These are phyloP conservation scores for Cactoblastis cactorum DNA, from an alignment of 2,888 invertebrate species.

Conservation along the genomic window DNA sequence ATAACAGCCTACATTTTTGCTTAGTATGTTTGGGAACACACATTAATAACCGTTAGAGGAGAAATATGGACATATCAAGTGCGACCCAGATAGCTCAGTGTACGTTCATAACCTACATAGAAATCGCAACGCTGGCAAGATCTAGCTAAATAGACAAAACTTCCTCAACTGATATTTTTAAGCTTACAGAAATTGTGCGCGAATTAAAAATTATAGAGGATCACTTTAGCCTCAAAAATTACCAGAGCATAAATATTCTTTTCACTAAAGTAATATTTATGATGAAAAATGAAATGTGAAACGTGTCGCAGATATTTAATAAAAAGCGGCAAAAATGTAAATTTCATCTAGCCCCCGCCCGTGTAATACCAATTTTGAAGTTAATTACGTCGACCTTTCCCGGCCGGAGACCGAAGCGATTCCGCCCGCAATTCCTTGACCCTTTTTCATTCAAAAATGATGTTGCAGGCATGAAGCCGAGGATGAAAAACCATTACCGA, in stretches of 20 bases:
- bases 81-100: constrained; percentile 11
- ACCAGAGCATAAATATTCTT: neutral
- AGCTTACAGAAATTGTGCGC: neutral
- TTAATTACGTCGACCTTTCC: constrained; percentile 46
- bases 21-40: constrained; percentile 3
- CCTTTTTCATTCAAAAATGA: constrained; percentile 46
- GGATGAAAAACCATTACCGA: constrained; percentile 96
- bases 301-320: constrained; percentile 10
- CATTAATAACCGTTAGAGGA: constrained; percentile 6
- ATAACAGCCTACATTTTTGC: neutral
- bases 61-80: constrained; percentile 11
- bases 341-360: constrained; percentile 34
- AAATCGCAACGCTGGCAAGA: neutral
- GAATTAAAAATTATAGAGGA: neutral
- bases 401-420: constrained; percentile 25
- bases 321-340: constrained; percentile 23
- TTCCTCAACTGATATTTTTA: constrained; percentile 6
- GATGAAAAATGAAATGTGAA: constrained; percentile 1
- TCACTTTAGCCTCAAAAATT: neutral
- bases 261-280: constrained; percentile 11
- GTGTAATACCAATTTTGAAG: constrained; percentile 41
- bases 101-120: constrained; percentile 8
- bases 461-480: constrained; percentile 91
- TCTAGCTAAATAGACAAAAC: constrained; percentile 10
- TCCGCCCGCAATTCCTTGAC: constrained; percentile 28